phyloP scores from a whole-genome alignment of 2,888 invertebrate species.

The Autographa gamma region DNA sequence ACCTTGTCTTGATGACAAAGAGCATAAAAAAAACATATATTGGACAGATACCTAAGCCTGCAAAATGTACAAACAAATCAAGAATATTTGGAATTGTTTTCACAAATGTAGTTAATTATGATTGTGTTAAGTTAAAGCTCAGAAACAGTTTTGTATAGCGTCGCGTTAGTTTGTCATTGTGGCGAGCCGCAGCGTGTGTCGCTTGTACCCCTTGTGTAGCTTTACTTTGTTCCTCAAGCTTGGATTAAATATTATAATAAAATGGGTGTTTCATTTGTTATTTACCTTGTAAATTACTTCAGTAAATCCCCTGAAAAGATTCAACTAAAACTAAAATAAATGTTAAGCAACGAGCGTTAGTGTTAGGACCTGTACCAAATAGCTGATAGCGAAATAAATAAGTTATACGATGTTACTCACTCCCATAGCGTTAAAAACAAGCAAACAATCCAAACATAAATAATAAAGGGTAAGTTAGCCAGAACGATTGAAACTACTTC shows the following conservation, averaged over 20 bases:
- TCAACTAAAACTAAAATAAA: background rate
- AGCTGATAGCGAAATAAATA: too few species aligned
- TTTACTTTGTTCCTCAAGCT: conserved; percentile 83
- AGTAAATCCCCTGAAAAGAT: too few species aligned
- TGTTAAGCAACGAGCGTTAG: background rate
- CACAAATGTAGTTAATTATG: background rate
- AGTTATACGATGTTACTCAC: background rate
- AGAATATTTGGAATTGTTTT: background rate
- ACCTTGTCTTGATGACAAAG: too few species aligned
- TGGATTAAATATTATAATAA: conserved; percentile 79
- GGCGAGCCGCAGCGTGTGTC: conserved; percentile 35
- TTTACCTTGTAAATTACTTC: background rate
- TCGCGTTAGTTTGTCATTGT: conserved; percentile 41
- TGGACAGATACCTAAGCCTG: background rate
- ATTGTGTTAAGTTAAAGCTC: conserved; percentile 17
- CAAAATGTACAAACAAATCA: background rate
- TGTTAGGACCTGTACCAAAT: background rate
- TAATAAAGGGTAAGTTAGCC: background rate
- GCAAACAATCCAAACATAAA: background rate
- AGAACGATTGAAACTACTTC: conserved; percentile 52
- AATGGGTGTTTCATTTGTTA: conserved; percentile 60
- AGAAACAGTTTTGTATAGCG: conserved; percentile 15
- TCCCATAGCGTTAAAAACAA: background rate
- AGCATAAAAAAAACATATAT: background rate
- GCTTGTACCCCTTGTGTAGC: conserved; percentile 75